Percentiles rank a stretch among this genome's conserved stretches.
These are phyloP conservation scores for Phymorhynchus buccinoides DNA, from an alignment of 1,140 invertebrate genomes.

Conservation along the genomic window DNA sequence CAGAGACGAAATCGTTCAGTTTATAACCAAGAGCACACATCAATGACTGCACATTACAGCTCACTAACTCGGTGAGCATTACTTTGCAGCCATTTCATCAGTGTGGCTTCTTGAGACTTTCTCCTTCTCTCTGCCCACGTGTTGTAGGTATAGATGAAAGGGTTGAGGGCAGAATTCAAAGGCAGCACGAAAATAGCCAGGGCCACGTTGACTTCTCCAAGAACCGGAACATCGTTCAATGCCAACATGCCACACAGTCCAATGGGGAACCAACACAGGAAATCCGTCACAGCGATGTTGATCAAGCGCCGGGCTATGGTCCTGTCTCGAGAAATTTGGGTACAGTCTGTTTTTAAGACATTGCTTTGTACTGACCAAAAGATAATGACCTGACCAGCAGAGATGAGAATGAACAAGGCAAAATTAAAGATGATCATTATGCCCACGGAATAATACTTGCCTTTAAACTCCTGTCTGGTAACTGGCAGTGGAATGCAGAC, in stretches of 20 bases:
- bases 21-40: no score
- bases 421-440: slow-evolving; percentile 53
- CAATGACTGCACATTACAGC: no score
- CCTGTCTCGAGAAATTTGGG: slow-evolving; percentile 29
- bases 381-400: slow-evolving; percentile 47
- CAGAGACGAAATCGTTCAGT: no score
- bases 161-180: slow-evolving; percentile 54
- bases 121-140: background rate
- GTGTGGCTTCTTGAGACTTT: background rate
- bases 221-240: slow-evolving; percentile 38
- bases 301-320: slow-evolving; percentile 44
- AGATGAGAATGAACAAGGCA: slow-evolving; percentile 45
- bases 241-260: slow-evolving; percentile 39
- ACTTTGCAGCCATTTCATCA: no score
- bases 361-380: slow-evolving; percentile 36
- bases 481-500: slow-evolving; percentile 53
- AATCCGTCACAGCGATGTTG: slow-evolving; percentile 44
- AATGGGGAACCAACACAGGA: slow-evolving; percentile 38
- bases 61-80: no score
- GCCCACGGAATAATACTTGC: slow-evolving; percentile 45
- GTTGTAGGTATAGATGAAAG: slow-evolving; percentile 52
- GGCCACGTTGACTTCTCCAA: slow-evolving; percentile 50
- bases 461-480: slow-evolving; percentile 22
- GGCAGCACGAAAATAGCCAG: slow-evolving; percentile 52
- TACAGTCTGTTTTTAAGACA: background rate